phyloP scores from a whole-genome alignment of 2,797 vertebrate genomes.

The Spinibarbus caldwelli region DNA sequence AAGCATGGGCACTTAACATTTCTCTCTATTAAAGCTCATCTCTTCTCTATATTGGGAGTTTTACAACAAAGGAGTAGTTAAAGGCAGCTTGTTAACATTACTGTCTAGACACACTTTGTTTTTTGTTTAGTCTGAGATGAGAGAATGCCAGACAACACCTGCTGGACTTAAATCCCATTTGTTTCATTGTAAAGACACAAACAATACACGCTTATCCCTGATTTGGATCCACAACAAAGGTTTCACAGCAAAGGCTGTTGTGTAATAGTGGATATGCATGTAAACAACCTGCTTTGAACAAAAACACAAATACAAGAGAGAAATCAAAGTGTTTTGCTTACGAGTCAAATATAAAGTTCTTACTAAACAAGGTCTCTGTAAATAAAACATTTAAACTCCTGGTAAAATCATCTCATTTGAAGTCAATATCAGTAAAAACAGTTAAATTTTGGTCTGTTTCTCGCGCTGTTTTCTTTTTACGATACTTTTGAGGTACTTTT shows the following conservation, averaged over 20 bases:
- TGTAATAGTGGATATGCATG: not conserved
- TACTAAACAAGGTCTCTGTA: not conserved
- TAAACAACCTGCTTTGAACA: conserved; percentile 18
- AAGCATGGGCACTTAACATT: not conserved
- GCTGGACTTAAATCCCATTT: conserved; percentile 49
- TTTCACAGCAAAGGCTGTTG: not conserved
- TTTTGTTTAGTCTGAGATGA: conserved; percentile 55
- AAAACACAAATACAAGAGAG: not conserved
- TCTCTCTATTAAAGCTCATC: conserved; percentile 15
- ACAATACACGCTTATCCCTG: conserved; percentile 35
- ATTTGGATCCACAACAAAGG: conserved; percentile 40
- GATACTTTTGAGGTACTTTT: not conserved
- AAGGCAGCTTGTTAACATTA: conserved; percentile 42
- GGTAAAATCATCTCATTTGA: not conserved
- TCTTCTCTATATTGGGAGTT: conserved; percentile 26
- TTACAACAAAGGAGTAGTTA: conserved; percentile 26
- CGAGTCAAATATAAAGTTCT: not conserved
- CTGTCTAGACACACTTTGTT: conserved; percentile 51
- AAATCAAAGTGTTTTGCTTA: conserved; percentile 36
- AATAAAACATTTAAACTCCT: not conserved
- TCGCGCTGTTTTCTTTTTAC: not conserved
- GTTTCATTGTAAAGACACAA: conserved; percentile 37
- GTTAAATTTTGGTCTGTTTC: not conserved
- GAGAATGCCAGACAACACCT: conserved; percentile 43
- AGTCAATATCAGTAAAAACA: not conserved